Percentiles rank a stretch among this genome's conserved stretches.
Conservation (phyloP, 2,113 vertebrate genomes). For the Pardalotus punctatus region DNA sequence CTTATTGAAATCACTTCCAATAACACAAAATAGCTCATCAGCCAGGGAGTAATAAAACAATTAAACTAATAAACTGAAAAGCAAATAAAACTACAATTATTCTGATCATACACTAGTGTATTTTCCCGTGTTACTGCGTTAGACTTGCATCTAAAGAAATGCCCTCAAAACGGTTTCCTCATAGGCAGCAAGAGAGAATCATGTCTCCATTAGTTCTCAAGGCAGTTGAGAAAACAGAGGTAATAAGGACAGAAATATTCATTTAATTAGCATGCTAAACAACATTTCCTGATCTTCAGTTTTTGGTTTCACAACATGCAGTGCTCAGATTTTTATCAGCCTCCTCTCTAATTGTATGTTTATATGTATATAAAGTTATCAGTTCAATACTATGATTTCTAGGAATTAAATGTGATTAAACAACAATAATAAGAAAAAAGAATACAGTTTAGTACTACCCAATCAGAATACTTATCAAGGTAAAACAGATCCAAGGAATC, state of each 20-base stretch:
- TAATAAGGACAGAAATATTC: neutral
- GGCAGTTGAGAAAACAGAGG: neutral
- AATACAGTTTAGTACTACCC: neutral
- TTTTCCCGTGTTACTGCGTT: neutral
- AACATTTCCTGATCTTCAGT: neutral
- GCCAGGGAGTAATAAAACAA: conserved; percentile 35
- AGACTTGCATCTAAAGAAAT: neutral
- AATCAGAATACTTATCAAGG: neutral
- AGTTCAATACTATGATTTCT: neutral
- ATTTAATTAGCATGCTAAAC: neutral
- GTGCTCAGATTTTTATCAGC: neutral
- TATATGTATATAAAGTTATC: neutral
- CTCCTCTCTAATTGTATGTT: neutral
- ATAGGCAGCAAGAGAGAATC: neutral
- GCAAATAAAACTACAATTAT: conserved; percentile 47
- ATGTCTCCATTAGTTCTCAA: neutral
- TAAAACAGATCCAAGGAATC: neutral
- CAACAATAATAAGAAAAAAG: neutral
- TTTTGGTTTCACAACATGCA: neutral
- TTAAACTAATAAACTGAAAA: conserved; percentile 40
- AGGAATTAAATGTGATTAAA: neutral
- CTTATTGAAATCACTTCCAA: neutral
- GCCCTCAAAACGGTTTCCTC: neutral
- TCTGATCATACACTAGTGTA: neutral
- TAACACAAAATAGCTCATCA: conserved; percentile 29